Percentiles rank a stretch among this genome's conserved stretches.
phyloP scores from a whole-genome alignment of 2,888 invertebrate genomes.

The Eristalinus aeneus region DNA sequence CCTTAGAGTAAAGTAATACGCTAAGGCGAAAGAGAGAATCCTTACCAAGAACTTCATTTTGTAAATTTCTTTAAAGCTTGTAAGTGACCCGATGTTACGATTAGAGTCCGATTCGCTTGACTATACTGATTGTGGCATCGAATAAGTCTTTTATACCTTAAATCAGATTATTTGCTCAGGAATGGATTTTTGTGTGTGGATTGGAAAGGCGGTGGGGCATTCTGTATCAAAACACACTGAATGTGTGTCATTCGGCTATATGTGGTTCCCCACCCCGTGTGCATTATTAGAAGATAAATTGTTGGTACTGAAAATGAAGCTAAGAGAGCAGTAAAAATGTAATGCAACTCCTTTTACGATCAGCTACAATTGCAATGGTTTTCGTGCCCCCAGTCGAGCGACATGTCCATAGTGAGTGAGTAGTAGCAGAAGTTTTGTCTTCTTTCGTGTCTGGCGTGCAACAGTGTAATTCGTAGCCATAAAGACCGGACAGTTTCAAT shows the following conservation, averaged over 20 bases:
- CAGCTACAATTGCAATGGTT: slow-evolving; percentile 41
- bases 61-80: neutral
- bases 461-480: slow-evolving; percentile 11
- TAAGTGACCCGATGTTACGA: slow-evolving; percentile 21
- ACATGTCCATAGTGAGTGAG: slow-evolving; percentile 55
- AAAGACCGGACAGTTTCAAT: slow-evolving; percentile 4
- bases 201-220: slow-evolving; percentile 18
- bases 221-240: slow-evolving; percentile 7
- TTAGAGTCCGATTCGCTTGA: slow-evolving; percentile 42
- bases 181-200: neutral
- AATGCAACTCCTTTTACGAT: slow-evolving; percentile 59
- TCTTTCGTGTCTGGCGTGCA: slow-evolving; percentile 32
- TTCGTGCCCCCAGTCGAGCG: slow-evolving; percentile 46
- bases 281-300: slow-evolving; percentile 43
- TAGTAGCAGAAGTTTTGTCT: slow-evolving; percentile 40
- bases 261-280: slow-evolving; percentile 32
- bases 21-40: neutral
- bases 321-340: slow-evolving; percentile 37
- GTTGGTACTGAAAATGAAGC: slow-evolving; percentile 17
- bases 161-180: slow-evolving; percentile 23
- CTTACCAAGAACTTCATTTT: slow-evolving; percentile 64
- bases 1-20: neutral
- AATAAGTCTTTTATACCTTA: slow-evolving; percentile 60
- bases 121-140: slow-evolving; percentile 23
- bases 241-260: slow-evolving; percentile 39